Conservation (phyloP, 2,888 invertebrate species). For the Priocnemis perturbator region DNA sequence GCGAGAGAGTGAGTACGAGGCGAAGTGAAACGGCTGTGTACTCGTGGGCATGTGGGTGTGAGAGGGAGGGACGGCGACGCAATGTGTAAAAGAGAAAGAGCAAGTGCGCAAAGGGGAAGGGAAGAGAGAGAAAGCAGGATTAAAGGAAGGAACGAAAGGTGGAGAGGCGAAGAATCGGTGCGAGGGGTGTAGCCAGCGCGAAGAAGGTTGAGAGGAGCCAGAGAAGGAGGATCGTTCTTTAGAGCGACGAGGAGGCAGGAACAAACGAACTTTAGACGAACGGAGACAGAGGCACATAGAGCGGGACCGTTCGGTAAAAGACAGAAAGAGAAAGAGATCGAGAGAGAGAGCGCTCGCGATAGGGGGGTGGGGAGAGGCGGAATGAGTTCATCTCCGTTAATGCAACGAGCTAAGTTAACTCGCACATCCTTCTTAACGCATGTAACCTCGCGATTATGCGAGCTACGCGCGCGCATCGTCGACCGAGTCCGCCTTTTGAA, state of each 20-base stretch:
- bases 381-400: conserved; percentile 73
- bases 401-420: conserved; percentile 72
- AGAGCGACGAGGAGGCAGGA: conserved; percentile 14
- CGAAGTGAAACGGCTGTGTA: conserved; percentile 3
- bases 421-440: conserved; percentile 74
- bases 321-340: conserved; percentile 19
- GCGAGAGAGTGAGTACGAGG: background rate
- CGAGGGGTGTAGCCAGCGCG: conserved; percentile 19
- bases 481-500: background rate
- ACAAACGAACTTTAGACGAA: background rate
- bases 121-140: background rate
- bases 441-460: conserved; percentile 61
- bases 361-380: conserved; percentile 54
- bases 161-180: conserved; percentile 17
- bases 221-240: conserved; percentile 26
- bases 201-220: conserved; percentile 21
- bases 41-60: conserved; percentile 18
- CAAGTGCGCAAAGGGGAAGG: conserved; percentile 17
- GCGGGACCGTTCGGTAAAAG: conserved; percentile 17
- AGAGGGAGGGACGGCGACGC: conserved; percentile 23
- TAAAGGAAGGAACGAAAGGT: conserved; percentile 5
- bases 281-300: conserved; percentile 16
- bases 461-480: conserved; percentile 21
- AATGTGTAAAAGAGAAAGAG: conserved; percentile 13
- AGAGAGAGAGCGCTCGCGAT: conserved; percentile 21